Evolutionary conservation across 2,888 invertebrate genomes (phyloP).

Genomic region (Leptinotarsa juncta): DNA sequence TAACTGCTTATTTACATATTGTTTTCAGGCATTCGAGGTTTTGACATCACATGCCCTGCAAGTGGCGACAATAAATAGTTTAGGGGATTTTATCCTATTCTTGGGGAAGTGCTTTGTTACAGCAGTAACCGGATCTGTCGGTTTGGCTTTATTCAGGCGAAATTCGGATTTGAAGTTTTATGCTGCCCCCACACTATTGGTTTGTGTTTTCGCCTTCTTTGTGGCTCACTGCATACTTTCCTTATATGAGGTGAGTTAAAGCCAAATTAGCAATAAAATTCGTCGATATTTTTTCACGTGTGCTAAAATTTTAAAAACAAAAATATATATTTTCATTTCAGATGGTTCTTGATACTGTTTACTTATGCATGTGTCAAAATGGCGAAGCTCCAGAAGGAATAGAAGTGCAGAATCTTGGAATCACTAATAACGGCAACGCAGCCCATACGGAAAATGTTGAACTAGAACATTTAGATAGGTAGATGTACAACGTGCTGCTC

Average conservation of each 20-base stretch:
- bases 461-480: slow-evolving; percentile 65
- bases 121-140: slow-evolving; percentile 83
- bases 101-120: slow-evolving; percentile 88
- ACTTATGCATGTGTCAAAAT: slow-evolving; percentile 94
- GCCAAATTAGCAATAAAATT: slow-evolving; percentile 8
- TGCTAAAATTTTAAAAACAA: slow-evolving; percentile 19
- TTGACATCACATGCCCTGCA: slow-evolving; percentile 85
- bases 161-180: slow-evolving; percentile 83
- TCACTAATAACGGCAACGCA: slow-evolving; percentile 62
- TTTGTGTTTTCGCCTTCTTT: slow-evolving; percentile 88
- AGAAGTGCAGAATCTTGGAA: slow-evolving; percentile 87
- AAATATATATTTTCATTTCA: slow-evolving; percentile 62
- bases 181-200: slow-evolving; percentile 86
- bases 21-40: slow-evolving; percentile 84
- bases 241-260: slow-evolving; percentile 82
- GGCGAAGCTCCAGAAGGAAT: slow-evolving; percentile 83
- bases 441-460: slow-evolving; percentile 60
- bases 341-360: slow-evolving; percentile 95
- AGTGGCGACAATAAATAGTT: slow-evolving; percentile 91
- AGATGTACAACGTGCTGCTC: not conserved
- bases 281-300: not conserved
- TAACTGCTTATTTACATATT: slow-evolving; percentile 1
- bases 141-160: slow-evolving; percentile 80
- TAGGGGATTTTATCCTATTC: slow-evolving; percentile 93
- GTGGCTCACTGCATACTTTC: slow-evolving; percentile 94